These are phyloP conservation scores for rat (Rattus norvegicus) DNA, from an alignment of 2,113 vertebrate genomes.

Conservation along the genomic window DNA sequence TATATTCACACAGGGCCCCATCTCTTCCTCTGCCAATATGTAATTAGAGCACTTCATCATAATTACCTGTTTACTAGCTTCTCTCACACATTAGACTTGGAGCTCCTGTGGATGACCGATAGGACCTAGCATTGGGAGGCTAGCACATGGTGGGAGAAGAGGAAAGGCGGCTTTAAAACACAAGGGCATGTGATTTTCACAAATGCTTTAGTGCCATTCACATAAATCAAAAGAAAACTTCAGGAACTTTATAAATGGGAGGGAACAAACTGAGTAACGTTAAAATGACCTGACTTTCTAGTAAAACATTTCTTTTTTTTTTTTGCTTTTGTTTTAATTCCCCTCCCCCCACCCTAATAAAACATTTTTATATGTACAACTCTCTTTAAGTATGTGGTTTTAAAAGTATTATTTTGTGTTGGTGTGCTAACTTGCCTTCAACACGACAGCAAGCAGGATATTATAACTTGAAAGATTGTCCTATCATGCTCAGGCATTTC, in stretches of 20 bases:
- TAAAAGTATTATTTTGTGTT: neutral
- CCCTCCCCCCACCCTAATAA: neutral
- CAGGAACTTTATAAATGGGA: neutral
- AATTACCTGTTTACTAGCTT: neutral
- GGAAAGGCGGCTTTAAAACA: neutral
- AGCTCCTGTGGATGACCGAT: neutral
- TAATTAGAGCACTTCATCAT: neutral
- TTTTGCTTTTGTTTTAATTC: too few relatives aligned
- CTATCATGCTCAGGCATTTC: neutral
- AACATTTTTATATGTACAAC: neutral
- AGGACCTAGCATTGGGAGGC: neutral
- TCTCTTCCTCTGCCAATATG: neutral
- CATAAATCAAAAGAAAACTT: neutral
- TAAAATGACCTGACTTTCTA: conserved; percentile 28
- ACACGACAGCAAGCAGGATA: neutral
- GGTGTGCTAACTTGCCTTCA: neutral
- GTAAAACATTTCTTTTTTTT: neutral
- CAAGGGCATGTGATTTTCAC: neutral
- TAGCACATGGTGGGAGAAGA: neutral
- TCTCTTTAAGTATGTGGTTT: neutral
- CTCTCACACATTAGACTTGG: neutral
- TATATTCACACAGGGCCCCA: neutral
- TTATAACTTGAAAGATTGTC: conserved; percentile 5
- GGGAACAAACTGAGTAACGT: neutral
- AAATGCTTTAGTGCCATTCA: neutral